These are phyloP conservation scores for Heliconius charithonia DNA, from an alignment of 2,888 invertebrate species.

Conservation along the genomic window DNA sequence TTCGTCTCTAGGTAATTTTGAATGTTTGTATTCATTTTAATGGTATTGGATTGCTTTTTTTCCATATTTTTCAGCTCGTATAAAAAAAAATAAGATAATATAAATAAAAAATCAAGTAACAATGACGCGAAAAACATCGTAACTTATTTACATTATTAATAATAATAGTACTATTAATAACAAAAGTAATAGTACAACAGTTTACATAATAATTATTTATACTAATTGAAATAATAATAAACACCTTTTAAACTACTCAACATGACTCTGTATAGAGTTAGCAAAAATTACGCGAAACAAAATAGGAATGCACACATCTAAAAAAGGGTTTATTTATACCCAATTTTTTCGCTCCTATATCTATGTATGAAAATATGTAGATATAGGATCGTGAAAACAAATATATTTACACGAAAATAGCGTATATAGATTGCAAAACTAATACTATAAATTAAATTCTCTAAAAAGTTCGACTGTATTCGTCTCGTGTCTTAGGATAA, in stretches of 20 bases:
- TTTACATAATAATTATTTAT: background rate
- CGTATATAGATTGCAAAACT: background rate
- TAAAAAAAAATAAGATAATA: background rate
- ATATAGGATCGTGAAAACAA: background rate
- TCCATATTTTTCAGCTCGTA: background rate
- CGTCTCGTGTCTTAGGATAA: background rate
- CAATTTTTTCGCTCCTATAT: no score
- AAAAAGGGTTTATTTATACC: background rate
- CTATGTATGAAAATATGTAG: no score
- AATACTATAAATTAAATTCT: background rate
- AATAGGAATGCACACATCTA: slow-evolving; percentile 13
- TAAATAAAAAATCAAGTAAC: background rate
- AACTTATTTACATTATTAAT: background rate
- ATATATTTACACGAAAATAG: background rate
- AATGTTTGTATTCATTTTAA: slow-evolving; percentile 8
- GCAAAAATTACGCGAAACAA: background rate
- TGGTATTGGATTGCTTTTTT: background rate
- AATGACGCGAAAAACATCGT: background rate
- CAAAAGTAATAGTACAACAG: background rate
- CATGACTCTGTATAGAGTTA: no score
- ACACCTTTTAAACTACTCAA: no score
- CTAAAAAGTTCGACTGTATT: background rate
- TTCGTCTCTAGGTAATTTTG: slow-evolving; percentile 54
- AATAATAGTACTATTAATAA: background rate
- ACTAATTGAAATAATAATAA: background rate